Evolutionary conservation across 1,140 invertebrate genomes (phyloP).

Genomic region (Pachypeltis micranthus): DNA sequence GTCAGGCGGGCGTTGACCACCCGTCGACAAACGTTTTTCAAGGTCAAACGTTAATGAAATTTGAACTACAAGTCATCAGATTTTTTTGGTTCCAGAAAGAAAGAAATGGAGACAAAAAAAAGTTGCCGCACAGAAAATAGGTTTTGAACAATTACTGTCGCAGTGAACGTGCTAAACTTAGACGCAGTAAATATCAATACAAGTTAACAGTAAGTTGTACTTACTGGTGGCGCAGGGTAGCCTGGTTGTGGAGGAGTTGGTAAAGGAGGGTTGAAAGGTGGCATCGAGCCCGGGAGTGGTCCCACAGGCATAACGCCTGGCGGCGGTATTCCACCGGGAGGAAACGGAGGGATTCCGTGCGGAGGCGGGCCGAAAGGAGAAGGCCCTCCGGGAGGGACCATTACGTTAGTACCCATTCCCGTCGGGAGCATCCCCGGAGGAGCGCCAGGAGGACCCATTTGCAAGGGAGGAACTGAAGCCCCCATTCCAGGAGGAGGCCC

Average conservation of each 20-base stretch:
- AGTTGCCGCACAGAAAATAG: too few species aligned
- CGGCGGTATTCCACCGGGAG: slow-evolving; percentile 22
- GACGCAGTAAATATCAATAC: too few species aligned
- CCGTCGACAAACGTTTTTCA: too few species aligned
- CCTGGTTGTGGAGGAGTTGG: slow-evolving; percentile 28
- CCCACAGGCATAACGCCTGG: slow-evolving; percentile 11
- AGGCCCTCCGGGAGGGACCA: not conserved
- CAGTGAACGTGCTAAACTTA: too few species aligned
- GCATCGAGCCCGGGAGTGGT: slow-evolving; percentile 28
- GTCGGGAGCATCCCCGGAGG: not conserved
- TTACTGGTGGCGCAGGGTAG: slow-evolving; percentile 12
- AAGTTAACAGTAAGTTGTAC: not conserved
- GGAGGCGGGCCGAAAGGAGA: not conserved
- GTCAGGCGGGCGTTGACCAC: too few species aligned
- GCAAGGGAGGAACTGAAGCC: too few species aligned
- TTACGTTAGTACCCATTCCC: not conserved
- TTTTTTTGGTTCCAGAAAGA: too few species aligned
- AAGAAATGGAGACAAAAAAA: too few species aligned
- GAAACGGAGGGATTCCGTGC: not conserved
- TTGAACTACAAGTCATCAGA: too few species aligned
- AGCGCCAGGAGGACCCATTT: too few species aligned
- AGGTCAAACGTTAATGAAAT: too few species aligned
- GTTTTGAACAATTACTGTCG: too few species aligned
- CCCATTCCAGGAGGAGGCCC: slow-evolving; percentile 24
- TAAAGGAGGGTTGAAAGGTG: slow-evolving; percentile 21